A percentile compares a stretch with the other conserved stretches of the same genome.
Evolutionary conservation across 2,113 vertebrate genomes (phyloP).

Genomic region (Climacteris rufus): DNA sequence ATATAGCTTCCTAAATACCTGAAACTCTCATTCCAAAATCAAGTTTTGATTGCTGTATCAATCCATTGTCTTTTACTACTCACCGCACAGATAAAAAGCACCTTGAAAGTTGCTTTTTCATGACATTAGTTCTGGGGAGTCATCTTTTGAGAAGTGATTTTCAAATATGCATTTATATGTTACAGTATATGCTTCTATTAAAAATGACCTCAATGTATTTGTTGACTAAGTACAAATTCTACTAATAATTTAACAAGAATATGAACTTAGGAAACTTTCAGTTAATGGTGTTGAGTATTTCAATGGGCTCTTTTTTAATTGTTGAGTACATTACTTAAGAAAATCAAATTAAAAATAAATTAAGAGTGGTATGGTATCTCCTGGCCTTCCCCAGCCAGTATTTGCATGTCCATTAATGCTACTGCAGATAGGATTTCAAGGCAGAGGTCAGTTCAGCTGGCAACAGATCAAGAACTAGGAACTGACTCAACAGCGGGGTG

Average conservation of each 20-base stretch:
- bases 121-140: background rate
- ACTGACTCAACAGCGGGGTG: background rate
- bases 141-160: background rate
- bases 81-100: background rate
- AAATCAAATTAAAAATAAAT: background rate
- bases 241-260: background rate
- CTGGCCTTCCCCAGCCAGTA: background rate
- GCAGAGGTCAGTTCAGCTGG: background rate
- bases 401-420: background rate
- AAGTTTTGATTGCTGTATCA: background rate
- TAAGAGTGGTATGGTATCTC: background rate
- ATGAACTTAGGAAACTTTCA: background rate
- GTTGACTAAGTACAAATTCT: background rate
- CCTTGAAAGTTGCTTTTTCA: background rate
- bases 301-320: background rate
- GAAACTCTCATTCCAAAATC: background rate
- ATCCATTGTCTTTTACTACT: background rate
- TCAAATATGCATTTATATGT: background rate
- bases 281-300: background rate
- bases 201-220: background rate
- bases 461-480: background rate
- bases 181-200: background rate
- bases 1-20: background rate
- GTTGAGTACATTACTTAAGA: background rate
- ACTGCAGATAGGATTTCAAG: background rate